Evolutionary conservation across 1,140 invertebrate species (phyloP), one percentile per base, ranked within the genome.

Genomic region (Cydia pomonella): DNA sequence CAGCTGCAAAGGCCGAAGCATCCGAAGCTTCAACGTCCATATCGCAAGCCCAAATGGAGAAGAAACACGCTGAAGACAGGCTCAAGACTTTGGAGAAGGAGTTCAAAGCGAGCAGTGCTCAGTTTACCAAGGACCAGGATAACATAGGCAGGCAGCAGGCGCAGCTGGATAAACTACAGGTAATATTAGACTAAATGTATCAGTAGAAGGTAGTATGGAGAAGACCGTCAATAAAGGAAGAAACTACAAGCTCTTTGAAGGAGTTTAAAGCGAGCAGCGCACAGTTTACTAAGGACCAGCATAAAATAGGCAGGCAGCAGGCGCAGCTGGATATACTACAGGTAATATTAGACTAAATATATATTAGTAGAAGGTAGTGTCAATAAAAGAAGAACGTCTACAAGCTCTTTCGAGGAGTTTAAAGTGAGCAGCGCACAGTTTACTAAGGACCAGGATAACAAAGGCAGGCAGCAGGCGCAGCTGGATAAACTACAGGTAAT

Each of bases 21-120:
- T 95, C 95, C 18, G 95, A 96, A 80, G 96, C 97, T 1, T 95
- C 97, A 81, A 98, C 97, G 0, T 96, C 97, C 66, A 95, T 95
- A 9, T 97, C 97, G 78, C 96, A 97, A 75, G 95, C 95, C 12
- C 94, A 95, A 78, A 97, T 98, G 96, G 95, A 96, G 86, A 91
- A 98, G 75, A 94, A 95, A 73, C 96, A 97, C 85, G 95, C 94
- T 2, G 94, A 95, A 77, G 93, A 95, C 33, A 94, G 97, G 69
- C 87, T 99, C 1, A 95, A 94, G 53, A 94, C 94, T 47, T 96
- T 97, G 81, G 92, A 96, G 85, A 91, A 93, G 29, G 96, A 97
- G 78, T 93, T 97, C 77, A 95, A 95, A 69, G 95, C 94, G 64
- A 97, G 95, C 72, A 95, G 96, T 79, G 93, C 94, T 16, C 95